These are phyloP conservation scores for Hirundichthys speculiger DNA, from an alignment of 2,113 vertebrate species.

Conservation along the genomic window DNA sequence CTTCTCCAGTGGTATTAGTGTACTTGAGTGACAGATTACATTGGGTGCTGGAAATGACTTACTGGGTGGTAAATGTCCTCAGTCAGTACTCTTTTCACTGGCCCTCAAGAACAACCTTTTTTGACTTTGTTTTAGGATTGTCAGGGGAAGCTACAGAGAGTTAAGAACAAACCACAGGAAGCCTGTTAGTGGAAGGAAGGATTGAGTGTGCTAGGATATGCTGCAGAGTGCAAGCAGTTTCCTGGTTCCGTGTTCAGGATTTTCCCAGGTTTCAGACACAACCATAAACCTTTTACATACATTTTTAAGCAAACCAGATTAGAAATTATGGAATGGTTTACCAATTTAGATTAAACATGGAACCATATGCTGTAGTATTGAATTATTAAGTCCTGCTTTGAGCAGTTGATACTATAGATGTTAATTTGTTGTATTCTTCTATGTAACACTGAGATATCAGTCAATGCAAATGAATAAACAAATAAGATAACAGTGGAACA, in stretches of 20 bases:
- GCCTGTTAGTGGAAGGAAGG: constrained; percentile 20
- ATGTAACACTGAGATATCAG: not conserved
- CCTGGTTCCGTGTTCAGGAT: constrained; percentile 30
- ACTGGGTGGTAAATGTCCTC: not conserved
- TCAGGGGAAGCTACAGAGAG: constrained; percentile 18
- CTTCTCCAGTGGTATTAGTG: not conserved
- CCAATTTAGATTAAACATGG: no score
- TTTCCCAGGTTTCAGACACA: not conserved
- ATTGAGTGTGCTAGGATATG: constrained; percentile 30
- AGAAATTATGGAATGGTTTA: no score
- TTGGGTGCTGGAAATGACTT: no score
- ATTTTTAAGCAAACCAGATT: not conserved
- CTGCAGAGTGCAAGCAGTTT: constrained; percentile 27
- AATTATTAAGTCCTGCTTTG: not conserved
- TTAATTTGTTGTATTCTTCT: not conserved
- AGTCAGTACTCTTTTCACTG: not conserved
- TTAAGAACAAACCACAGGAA: constrained; percentile 37
- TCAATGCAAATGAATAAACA: not conserved
- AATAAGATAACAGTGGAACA: not conserved
- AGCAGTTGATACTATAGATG: not conserved
- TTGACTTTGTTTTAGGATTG: constrained; percentile 14
- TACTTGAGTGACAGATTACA: not conserved
- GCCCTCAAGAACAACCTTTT: constrained; percentile 1
- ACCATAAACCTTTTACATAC: no score
- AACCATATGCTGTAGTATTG: no score